Percentiles rank a stretch among this genome's conserved stretches.
Conservation (phyloP, 2,113 vertebrate genomes). For the Puffinus mauretanicus region DNA sequence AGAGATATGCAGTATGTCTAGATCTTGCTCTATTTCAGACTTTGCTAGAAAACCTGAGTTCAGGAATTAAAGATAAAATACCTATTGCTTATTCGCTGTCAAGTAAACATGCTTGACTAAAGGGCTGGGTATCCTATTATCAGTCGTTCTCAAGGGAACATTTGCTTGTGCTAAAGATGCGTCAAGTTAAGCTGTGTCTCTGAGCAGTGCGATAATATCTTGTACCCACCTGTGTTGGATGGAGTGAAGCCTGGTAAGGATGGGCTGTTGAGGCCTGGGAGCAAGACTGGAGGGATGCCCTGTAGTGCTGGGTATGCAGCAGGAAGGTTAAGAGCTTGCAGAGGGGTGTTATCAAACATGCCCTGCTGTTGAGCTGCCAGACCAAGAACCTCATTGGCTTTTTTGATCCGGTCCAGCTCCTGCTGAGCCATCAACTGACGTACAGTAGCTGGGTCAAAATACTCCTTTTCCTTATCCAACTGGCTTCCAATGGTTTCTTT, state of each 20-base stretch:
- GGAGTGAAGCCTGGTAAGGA: constrained; percentile 96
- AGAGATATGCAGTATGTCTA: background rate
- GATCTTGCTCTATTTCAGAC: background rate
- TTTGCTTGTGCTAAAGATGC: background rate
- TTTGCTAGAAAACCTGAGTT: background rate
- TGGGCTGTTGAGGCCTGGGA: constrained; percentile 95
- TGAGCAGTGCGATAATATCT: background rate
- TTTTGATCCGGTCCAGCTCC: constrained; percentile 99
- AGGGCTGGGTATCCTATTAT: background rate
- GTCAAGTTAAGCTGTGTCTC: background rate
- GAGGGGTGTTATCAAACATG: constrained; percentile 91
- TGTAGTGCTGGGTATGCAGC: constrained; percentile 91
- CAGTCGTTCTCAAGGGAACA: background rate
- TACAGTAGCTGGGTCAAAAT: constrained; percentile 98
- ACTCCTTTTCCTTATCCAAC: constrained; percentile 98
- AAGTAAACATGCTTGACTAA: background rate
- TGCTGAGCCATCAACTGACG: constrained; percentile 99
- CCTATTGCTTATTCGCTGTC: background rate
- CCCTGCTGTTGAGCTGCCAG: constrained; percentile 91
- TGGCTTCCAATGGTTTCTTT: constrained; percentile 99
- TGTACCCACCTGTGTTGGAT: constrained; percentile 93
- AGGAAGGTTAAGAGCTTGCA: constrained; percentile 96
- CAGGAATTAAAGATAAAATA: background rate
- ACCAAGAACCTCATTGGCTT: constrained; percentile 97
- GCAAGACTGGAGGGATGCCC: constrained; percentile 95